These are phyloP conservation scores for Fragariocoptes setiger DNA, from an alignment of 1,140 invertebrate genomes.

Conservation along the genomic window DNA sequence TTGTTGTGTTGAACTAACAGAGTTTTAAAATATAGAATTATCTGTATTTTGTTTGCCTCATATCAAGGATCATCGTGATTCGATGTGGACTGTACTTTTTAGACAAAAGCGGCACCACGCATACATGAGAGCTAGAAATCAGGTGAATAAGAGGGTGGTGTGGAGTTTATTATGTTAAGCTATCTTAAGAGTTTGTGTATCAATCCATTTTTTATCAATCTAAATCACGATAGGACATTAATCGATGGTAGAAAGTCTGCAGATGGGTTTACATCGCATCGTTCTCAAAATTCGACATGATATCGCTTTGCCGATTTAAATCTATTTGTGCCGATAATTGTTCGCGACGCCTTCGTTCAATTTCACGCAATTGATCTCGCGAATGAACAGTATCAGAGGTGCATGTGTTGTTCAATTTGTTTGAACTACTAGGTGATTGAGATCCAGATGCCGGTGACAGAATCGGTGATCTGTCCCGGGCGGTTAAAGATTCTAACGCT, in stretches of 20 bases:
- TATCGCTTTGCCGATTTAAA: conserved; percentile 88
- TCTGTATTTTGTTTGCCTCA: too few species aligned
- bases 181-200: too few species aligned
- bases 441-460: conserved; percentile 8
- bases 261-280: too few species aligned
- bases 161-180: too few species aligned
- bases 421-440: conserved; percentile 15
- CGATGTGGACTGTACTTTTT: too few species aligned
- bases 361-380: conserved; percentile 82
- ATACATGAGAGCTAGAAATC: too few species aligned
- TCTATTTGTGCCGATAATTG: conserved; percentile 86
- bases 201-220: too few species aligned
- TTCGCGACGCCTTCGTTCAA: conserved; percentile 57
- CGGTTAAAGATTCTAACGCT: conserved; percentile 22
- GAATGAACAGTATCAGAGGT: conserved; percentile 30
- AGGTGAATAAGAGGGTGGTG: too few species aligned
- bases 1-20: not conserved
- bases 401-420: conserved; percentile 20
- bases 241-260: too few species aligned
- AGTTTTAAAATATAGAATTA: not conserved
- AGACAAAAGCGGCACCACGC: too few species aligned
- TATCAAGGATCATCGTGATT: too few species aligned
- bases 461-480: not conserved
- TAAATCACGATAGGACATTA: too few species aligned
- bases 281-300: conserved; percentile 87